A percentile compares a stretch with the other conserved stretches of the same genome.
Conservation (phyloP, 1,140 invertebrate genomes). For the Antheraea pernyi region DNA sequence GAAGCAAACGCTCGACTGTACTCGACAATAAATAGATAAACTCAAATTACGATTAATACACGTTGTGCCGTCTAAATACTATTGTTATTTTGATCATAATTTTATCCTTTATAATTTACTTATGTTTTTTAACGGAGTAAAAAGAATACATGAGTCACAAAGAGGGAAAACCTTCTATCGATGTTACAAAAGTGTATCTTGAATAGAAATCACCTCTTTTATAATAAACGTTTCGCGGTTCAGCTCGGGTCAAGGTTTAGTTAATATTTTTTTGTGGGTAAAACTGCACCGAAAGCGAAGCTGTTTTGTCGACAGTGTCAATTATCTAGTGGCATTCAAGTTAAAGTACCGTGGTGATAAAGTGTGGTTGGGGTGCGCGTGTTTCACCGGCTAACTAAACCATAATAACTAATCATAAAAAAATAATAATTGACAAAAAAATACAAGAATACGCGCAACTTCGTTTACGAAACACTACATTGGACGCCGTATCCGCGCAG, state of each 20-base stretch:
- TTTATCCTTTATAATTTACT: too few species aligned
- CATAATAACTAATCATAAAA: slow-evolving; percentile 40
- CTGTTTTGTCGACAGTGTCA: slow-evolving; percentile 37
- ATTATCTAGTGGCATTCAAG: slow-evolving; percentile 36
- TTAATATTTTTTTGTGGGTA: slow-evolving; percentile 33
- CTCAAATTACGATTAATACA: neutral
- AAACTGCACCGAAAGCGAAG: slow-evolving; percentile 50
- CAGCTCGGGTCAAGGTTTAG: slow-evolving; percentile 43
- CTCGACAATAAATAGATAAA: too few species aligned
- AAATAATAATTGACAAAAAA: slow-evolving; percentile 31
- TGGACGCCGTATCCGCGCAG: neutral
- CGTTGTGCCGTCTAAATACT: too few species aligned
- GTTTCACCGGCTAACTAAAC: slow-evolving; percentile 64
- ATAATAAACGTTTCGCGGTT: slow-evolving; percentile 41
- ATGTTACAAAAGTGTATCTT: neutral
- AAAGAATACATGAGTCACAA: too few species aligned
- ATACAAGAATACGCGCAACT: slow-evolving; percentile 9
- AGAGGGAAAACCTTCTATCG: neutral
- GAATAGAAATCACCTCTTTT: slow-evolving; percentile 14
- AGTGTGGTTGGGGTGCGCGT: slow-evolving; percentile 72
- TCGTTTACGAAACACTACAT: neutral
- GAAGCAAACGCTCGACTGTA: slow-evolving; percentile 3
- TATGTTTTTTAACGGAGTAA: too few species aligned
- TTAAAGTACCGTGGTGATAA: slow-evolving; percentile 48
- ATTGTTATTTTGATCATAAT: too few species aligned